Conservation (phyloP, 2,113 vertebrate genomes). For the Aleadryas rufinucha region DNA sequence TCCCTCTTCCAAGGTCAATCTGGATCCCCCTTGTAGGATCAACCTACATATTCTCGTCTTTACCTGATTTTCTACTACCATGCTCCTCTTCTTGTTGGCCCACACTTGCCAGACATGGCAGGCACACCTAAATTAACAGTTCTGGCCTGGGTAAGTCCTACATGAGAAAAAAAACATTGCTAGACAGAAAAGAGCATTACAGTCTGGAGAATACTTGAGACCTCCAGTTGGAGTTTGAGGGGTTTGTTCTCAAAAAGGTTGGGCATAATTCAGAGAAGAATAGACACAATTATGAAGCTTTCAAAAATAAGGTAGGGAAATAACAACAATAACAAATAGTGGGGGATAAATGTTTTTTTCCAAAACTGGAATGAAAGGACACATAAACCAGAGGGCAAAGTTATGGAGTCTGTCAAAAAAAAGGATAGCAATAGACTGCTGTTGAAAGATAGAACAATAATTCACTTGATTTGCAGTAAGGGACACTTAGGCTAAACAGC, state of each 20-base stretch:
- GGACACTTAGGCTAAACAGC: neutral
- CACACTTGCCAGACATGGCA: neutral
- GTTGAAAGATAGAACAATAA: neutral
- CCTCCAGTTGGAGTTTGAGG: neutral
- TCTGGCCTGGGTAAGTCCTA: neutral
- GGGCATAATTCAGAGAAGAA: neutral
- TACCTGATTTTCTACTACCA: neutral
- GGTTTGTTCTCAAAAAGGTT: neutral
- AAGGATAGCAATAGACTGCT: rapidly evolving
- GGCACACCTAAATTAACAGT: neutral
- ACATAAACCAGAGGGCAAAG: neutral
- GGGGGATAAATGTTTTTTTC: neutral
- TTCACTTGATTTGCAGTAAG: neutral
- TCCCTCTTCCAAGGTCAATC: neutral
- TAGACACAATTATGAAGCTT: neutral
- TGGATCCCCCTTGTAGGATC: neutral
- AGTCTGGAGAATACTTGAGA: neutral
- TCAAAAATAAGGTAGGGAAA: neutral
- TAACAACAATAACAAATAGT: neutral
- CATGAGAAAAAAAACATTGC: neutral
- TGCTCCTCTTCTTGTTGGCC: neutral
- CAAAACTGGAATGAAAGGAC: neutral
- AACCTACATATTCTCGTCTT: neutral
- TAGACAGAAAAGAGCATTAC: neutral
- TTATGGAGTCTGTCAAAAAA: neutral